These are phyloP conservation scores for Cydia splendana DNA, from an alignment of 1,140 invertebrate species.

Conservation along the genomic window DNA sequence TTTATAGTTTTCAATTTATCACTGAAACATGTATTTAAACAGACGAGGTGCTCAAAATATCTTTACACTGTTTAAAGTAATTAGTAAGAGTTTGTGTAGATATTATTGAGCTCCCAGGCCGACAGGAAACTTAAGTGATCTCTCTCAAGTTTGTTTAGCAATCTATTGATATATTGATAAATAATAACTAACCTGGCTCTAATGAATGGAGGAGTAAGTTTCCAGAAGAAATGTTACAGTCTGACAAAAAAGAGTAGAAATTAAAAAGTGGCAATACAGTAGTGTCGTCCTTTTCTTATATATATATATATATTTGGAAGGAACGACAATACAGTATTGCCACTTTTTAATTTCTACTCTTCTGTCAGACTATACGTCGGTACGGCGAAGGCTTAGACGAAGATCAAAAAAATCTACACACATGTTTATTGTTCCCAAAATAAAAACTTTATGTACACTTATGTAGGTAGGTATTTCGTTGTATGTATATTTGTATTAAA, in stretches of 20 bases:
- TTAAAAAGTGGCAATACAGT: too few species aligned
- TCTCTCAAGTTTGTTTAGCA: neutral
- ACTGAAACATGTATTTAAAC: neutral
- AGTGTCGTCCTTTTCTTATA: too few species aligned
- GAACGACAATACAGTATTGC: too few species aligned
- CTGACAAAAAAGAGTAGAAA: too few species aligned
- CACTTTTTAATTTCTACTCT: too few species aligned
- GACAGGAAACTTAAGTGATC: neutral
- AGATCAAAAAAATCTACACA: too few species aligned
- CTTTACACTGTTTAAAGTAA: neutral
- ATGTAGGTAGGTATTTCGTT: neutral
- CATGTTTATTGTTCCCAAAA: too few species aligned
- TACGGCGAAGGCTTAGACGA: too few species aligned
- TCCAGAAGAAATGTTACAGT: neutral
- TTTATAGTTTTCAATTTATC: neutral
- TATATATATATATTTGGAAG: too few species aligned
- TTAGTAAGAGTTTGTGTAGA: neutral
- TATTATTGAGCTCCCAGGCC: neutral
- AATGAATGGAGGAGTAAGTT: slow-evolving; percentile 2
- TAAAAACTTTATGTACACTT: too few species aligned
- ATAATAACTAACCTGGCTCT: slow-evolving; percentile 9
- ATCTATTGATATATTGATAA: neutral
- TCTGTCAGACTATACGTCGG: too few species aligned
- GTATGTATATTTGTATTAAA: neutral
- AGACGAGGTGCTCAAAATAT: neutral